Percentiles rank a stretch among this genome's conserved stretches.
Conservation (phyloP, 1,140 invertebrate genomes). For the Neelides sp. region DNA sequence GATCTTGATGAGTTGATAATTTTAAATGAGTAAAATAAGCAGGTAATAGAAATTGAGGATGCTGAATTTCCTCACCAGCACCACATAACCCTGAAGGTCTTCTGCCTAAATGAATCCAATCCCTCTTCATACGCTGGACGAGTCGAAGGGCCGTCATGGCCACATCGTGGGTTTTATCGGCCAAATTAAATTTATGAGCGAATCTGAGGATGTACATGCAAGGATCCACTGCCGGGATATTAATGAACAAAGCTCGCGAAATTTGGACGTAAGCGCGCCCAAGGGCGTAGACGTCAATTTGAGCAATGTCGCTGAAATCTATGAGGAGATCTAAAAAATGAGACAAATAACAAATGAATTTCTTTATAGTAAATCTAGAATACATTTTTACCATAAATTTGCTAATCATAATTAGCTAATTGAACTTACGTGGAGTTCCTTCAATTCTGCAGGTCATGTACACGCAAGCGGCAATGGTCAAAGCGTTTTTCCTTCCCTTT, state of each 20-base stretch:
- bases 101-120: slow-evolving; percentile 90
- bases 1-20: neutral
- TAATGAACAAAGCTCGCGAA: slow-evolving; percentile 77
- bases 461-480: slow-evolving; percentile 91
- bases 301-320: slow-evolving; percentile 91
- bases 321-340: slow-evolving; percentile 69
- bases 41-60: neutral
- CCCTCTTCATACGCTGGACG: slow-evolving; percentile 93
- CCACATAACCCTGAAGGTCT: slow-evolving; percentile 92
- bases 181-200: slow-evolving; percentile 85
- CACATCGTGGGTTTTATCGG: slow-evolving; percentile 80
- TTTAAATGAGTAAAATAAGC: neutral
- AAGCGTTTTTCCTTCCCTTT: slow-evolving; percentile 73
- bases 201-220: slow-evolving; percentile 88
- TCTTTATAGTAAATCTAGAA: slow-evolving; percentile 1
- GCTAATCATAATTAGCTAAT: neutral
- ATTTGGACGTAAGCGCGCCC: slow-evolving; percentile 84
- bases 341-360: slow-evolving; percentile 18
- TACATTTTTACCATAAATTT: neutral
- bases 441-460: slow-evolving; percentile 94
- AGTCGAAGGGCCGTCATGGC: slow-evolving; percentile 86
- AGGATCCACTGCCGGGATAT: slow-evolving; percentile 80
- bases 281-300: slow-evolving; percentile 91
- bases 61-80: slow-evolving; percentile 50
- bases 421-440: slow-evolving; percentile 72